Base-by-base conservation (phyloP, 2,888 invertebrate genomes). In the Acanthosepion esculentum region DNA sequence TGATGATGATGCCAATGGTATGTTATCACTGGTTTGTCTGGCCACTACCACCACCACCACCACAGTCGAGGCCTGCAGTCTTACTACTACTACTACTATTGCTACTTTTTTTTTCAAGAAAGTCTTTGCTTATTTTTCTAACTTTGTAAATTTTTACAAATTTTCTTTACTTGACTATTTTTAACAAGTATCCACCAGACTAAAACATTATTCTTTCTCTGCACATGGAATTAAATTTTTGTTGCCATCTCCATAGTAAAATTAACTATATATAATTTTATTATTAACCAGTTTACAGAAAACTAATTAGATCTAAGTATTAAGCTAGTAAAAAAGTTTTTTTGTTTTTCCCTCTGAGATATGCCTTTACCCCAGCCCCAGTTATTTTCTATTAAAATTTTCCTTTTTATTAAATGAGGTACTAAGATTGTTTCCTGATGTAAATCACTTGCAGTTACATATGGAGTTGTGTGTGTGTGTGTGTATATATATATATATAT, bases 71-170 rank as follows among this genome's bases (percentile, higher is more conserved):
- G 50, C 50, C 48, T 29, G 12, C 92, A 92, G 48, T 50, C 48
- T 50, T 50, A 92, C 48, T 29, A 92, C 48, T 92, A 92, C 92
- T 48, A 92, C 92, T 92, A 92, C 92, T 50, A 92, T 48, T 92
- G 48, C 48, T 50, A 29, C 92, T 48, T 50, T 92, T 48, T 48
- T 50, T 92, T 48, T 12, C 23, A 48, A 23, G 29, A 59, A 33
- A 78, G n/a, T 78, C 78, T 78, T n/a, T 78, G 78, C 78, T 78
- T 78, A 78, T 78, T 78, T 78, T 78, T 78, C 78, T 78, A 78
- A 78, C 78, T 78, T n/a, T n/a, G 78, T 78, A 78, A 78, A 78
- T 59, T 59, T 59, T n/a, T 78, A n/a, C n/a, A 78, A 78, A 78
- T n/a, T n/a, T 78, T 78, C 78, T 78, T 78, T 59, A 59, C 59